Conservation (phyloP, 2,888 invertebrate genomes). For the Esperia sulphurella region DNA sequence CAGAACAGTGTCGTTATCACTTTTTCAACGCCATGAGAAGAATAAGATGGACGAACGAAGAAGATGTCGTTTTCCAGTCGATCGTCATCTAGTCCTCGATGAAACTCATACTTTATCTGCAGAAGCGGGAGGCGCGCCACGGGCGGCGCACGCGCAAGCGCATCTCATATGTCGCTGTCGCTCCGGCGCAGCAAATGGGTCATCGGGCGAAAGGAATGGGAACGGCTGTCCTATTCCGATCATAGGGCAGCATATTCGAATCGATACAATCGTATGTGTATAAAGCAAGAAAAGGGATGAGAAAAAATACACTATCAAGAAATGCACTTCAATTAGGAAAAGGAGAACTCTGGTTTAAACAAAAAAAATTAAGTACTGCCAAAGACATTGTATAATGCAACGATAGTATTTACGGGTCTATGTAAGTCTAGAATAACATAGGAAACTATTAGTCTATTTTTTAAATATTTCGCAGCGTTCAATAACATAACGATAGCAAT, state of each 20-base stretch:
- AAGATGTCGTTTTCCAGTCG: no score
- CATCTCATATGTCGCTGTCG: slow-evolving; percentile 40
- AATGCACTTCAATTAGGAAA: background rate
- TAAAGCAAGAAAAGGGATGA: no score
- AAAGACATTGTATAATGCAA: background rate
- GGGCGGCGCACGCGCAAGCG: slow-evolving; percentile 14
- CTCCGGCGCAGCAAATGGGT: slow-evolving; percentile 35
- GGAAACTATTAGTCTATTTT: no score
- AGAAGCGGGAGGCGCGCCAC: no score
- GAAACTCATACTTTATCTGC: background rate
- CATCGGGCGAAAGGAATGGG: slow-evolving; percentile 45
- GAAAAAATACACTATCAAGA: no score
- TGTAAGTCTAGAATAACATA: no score
- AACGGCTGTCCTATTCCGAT: slow-evolving; percentile 9
- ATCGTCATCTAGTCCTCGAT: no score
- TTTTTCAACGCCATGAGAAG: no score
- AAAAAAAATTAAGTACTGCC: background rate
- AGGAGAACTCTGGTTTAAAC: background rate
- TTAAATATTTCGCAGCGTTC: no score
- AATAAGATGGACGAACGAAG: no score
- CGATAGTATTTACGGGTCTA: background rate
- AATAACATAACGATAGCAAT: no score
- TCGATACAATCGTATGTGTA: background rate
- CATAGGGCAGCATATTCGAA: background rate
- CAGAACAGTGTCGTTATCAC: no score